These are phyloP conservation scores for Hucho hucho DNA, from an alignment of 2,113 vertebrate genomes.

Conservation along the genomic window DNA sequence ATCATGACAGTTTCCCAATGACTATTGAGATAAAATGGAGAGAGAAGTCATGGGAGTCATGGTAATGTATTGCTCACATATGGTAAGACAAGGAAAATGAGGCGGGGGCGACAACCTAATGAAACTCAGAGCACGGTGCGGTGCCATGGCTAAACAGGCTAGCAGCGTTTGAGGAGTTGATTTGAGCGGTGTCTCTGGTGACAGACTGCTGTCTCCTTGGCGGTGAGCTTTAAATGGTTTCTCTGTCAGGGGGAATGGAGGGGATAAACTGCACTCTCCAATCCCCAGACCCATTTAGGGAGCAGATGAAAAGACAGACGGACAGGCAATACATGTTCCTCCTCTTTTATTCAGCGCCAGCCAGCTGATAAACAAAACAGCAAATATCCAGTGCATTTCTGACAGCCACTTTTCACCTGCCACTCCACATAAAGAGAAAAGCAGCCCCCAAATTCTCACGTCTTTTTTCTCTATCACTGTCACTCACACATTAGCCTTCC, in stretches of 20 bases:
- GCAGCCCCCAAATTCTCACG: not conserved
- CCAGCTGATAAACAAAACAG: conserved; percentile 67
- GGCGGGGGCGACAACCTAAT: conserved; percentile 28
- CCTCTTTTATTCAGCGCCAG: conserved; percentile 54
- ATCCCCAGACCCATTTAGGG: conserved; percentile 68
- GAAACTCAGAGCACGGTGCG: conserved; percentile 7
- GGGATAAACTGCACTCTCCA: conserved; percentile 68
- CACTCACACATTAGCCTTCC: conserved; percentile 41
- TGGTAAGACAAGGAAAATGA: conserved; percentile 19
- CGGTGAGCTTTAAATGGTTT: conserved; percentile 61
- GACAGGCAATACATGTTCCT: conserved; percentile 65
- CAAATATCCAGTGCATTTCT: conserved; percentile 65
- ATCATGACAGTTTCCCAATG: conserved; percentile 1
- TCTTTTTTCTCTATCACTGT: conserved; percentile 30
- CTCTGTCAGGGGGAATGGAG: conserved; percentile 53
- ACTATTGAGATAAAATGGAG: not conserved
- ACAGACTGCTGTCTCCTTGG: conserved; percentile 52
- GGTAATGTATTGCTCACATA: not conserved
- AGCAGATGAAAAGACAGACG: conserved; percentile 64
- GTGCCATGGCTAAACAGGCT: conserved; percentile 35
- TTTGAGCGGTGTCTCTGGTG: conserved; percentile 62
- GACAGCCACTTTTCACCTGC: conserved; percentile 68
- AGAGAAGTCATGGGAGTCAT: not conserved
- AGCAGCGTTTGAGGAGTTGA: conserved; percentile 48
- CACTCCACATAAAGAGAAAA: conserved; percentile 58